Evolutionary conservation across 2,888 invertebrate species (phyloP).

Genomic region (Trichopoda pennipes): DNA sequence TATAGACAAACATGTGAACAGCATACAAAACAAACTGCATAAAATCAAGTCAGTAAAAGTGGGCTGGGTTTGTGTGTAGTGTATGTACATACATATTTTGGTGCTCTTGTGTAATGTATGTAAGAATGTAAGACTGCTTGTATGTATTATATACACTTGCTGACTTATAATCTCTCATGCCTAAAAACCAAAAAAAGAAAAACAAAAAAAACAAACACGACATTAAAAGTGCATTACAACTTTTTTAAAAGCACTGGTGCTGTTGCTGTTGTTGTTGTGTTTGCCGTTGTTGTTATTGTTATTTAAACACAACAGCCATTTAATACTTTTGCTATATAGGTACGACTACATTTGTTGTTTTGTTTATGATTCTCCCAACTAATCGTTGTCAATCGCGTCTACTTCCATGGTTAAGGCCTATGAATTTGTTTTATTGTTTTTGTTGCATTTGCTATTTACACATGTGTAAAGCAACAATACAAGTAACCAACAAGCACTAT

Average conservation of each 20-base stretch:
- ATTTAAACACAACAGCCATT: constrained; percentile 71
- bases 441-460: constrained; percentile 21
- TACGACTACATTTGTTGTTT: constrained; percentile 38
- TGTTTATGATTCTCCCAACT: constrained; percentile 47
- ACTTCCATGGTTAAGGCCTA: constrained; percentile 42
- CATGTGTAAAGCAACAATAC: constrained; percentile 48
- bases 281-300: constrained; percentile 37
- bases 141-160: constrained; percentile 37
- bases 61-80: constrained; percentile 71
- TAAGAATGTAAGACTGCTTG: neutral
- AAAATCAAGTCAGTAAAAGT: constrained; percentile 66
- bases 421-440: constrained; percentile 49
- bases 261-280: constrained; percentile 22
- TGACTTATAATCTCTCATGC: constrained; percentile 2
- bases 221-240: constrained; percentile 54
- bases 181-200: neutral
- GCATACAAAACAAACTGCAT: constrained; percentile 7
- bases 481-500: constrained; percentile 5
- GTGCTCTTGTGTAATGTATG: constrained; percentile 10
- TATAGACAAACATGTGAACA: neutral
- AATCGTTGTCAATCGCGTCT: constrained; percentile 65
- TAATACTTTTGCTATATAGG: constrained; percentile 56
- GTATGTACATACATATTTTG: constrained; percentile 52
- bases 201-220: too few species aligned
- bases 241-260: constrained; percentile 19